These are phyloP conservation scores for Nebria salina DNA, from an alignment of 2,888 invertebrate species.

Conservation along the genomic window DNA sequence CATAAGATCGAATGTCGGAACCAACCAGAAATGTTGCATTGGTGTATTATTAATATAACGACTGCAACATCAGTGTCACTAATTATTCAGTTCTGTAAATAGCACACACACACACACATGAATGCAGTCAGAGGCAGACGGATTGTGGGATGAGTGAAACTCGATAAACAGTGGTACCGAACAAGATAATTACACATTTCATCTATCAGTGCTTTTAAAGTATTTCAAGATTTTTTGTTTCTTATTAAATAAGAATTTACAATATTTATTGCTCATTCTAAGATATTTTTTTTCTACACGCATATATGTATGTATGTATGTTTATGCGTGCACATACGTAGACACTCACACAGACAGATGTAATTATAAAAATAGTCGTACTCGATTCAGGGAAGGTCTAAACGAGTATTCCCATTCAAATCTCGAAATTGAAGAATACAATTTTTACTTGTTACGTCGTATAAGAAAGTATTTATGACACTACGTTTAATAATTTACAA, in stretches of 20 bases:
- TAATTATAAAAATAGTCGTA: too few species aligned
- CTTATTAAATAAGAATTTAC: not conserved
- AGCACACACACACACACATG: constrained; percentile 5
- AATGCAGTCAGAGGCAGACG: not conserved
- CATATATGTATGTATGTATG: too few species aligned
- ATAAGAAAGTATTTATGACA: too few species aligned
- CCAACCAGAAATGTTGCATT: constrained; percentile 4
- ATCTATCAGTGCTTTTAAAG: not conserved
- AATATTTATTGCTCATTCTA: not conserved
- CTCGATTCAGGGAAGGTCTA: too few species aligned
- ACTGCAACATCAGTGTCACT: constrained; percentile 18
- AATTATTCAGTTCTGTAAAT: constrained; percentile 19
- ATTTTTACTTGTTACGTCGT: too few species aligned
- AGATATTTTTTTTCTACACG: too few species aligned
- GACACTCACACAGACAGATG: too few species aligned
- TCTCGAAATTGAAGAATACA: too few species aligned
- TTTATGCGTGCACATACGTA: too few species aligned
- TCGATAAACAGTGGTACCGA: not conserved
- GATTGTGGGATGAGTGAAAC: not conserved
- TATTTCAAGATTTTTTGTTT: not conserved
- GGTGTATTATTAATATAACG: constrained; percentile 15
- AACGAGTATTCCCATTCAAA: too few species aligned
- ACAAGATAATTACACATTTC: not conserved
- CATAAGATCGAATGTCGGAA: constrained; percentile 22
- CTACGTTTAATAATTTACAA: too few species aligned